These are phyloP conservation scores for Melospiza georgiana DNA, from an alignment of 2,113 vertebrate species.

Conservation along the genomic window DNA sequence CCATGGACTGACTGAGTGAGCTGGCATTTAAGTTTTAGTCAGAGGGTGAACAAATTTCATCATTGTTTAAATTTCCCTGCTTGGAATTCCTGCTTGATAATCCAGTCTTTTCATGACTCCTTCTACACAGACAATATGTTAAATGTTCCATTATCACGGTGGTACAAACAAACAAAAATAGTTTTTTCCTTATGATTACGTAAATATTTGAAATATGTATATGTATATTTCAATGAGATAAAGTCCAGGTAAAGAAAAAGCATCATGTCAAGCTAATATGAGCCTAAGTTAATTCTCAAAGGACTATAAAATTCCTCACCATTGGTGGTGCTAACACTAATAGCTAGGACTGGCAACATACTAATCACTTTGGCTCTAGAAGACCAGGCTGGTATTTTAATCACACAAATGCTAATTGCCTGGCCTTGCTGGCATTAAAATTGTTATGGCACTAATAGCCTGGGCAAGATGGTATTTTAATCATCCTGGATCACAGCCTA, in stretches of 20 bases:
- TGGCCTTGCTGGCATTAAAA: constrained; percentile 4
- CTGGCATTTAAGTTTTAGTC: neutral
- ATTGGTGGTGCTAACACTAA: neutral
- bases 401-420: neutral
- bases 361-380: neutral
- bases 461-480: constrained; percentile 31
- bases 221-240: neutral
- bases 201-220: neutral
- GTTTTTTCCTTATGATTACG: neutral
- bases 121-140: neutral
- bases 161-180: neutral
- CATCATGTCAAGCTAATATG: neutral
- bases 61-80: neutral
- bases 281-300: neutral
- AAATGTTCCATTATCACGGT: neutral
- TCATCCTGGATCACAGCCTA: neutral
- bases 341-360: neutral
- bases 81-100: constrained; percentile 7
- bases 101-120: neutral
- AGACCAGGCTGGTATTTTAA: constrained; percentile 45
- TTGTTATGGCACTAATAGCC: constrained; percentile 10
- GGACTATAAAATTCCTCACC: neutral
- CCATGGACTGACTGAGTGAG: neutral
- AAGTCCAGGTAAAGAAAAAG: neutral
- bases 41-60: neutral